Evolutionary conservation across 2,113 vertebrate species (phyloP).

Genomic region (Callipepla californica): DNA sequence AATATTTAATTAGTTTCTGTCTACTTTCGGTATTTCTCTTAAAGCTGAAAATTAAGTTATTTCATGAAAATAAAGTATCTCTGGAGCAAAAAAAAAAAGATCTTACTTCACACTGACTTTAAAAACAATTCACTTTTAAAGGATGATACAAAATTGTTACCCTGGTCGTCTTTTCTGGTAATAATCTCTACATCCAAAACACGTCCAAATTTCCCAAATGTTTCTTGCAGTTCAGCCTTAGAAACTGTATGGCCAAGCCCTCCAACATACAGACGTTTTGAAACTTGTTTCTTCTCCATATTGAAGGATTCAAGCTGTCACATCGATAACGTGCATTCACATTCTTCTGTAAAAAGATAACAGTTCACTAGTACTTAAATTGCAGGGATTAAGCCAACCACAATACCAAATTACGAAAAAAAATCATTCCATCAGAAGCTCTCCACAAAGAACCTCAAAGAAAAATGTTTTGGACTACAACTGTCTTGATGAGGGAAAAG

Average conservation of each 20-base stretch:
- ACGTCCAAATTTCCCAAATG: slow-evolving; percentile 90
- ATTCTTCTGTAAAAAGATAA: neutral
- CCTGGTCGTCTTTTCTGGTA: slow-evolving; percentile 86
- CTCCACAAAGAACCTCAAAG: rapidly evolving
- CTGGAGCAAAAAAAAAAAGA: neutral
- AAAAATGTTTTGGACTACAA: rapidly evolving
- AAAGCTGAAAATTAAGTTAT: neutral
- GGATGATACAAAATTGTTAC: slow-evolving; percentile 64
- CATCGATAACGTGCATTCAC: rapidly evolving
- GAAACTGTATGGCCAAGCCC: slow-evolving; percentile 87
- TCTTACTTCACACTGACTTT: rapidly evolving
- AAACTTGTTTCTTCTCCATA: slow-evolving; percentile 65
- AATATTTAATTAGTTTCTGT: neutral
- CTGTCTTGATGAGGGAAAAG: neutral
- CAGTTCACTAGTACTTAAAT: rapidly evolving
- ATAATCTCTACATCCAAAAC: slow-evolving; percentile 89
- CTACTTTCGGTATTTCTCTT: rapidly evolving
- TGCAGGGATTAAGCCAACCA: rapidly evolving
- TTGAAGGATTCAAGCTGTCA: neutral
- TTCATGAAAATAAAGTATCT: neutral
- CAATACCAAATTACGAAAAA: rapidly evolving
- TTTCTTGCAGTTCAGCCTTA: slow-evolving; percentile 88
- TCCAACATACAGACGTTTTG: slow-evolving; percentile 88
- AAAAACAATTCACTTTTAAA: neutral
- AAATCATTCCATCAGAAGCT: rapidly evolving